phyloP scores from a whole-genome alignment of 2,888 invertebrate genomes.

The Lithophane semibrunnea region DNA sequence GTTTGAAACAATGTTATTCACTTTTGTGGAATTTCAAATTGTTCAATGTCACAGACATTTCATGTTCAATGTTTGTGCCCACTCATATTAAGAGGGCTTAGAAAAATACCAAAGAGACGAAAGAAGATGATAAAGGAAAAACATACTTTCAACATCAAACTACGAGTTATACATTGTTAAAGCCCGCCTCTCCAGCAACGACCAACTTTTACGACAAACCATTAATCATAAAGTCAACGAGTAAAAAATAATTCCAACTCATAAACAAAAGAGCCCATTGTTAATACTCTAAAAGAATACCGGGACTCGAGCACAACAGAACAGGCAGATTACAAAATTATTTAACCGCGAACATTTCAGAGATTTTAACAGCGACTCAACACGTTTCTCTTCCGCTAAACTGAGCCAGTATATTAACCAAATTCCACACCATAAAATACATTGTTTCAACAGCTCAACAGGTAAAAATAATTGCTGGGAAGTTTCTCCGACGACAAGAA shows the following conservation, averaged over 20 bases:
- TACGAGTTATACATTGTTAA: conserved; percentile 42
- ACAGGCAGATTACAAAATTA: conserved; percentile 65
- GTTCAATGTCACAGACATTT: neutral
- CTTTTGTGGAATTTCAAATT: conserved; percentile 8
- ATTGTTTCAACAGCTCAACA: conserved; percentile 78
- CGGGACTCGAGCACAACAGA: conserved; percentile 45
- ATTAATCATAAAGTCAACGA: conserved; percentile 64
- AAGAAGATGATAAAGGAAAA: conserved; percentile 37
- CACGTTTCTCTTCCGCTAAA: conserved; percentile 74
- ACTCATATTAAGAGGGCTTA: conserved; percentile 25
- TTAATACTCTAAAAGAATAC: conserved; percentile 51
- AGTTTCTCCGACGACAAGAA: conserved; percentile 70
- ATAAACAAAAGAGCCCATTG: conserved; percentile 57
- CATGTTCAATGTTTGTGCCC: conserved; percentile 8
- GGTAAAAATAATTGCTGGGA: conserved; percentile 79
- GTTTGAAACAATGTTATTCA: conserved; percentile 28
- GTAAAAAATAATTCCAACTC: conserved; percentile 58
- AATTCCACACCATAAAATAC: conserved; percentile 76
- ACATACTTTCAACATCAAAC: conserved; percentile 37
- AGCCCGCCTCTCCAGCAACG: conserved; percentile 21
- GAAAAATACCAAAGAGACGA: conserved; percentile 18
- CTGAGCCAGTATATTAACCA: conserved; percentile 75
- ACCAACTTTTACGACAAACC: conserved; percentile 50
- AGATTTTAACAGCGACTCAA: conserved; percentile 68
- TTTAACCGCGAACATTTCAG: conserved; percentile 62